Base-by-base conservation (phyloP, 2,797 vertebrate genomes). In the Silurus aristotelis region DNA sequence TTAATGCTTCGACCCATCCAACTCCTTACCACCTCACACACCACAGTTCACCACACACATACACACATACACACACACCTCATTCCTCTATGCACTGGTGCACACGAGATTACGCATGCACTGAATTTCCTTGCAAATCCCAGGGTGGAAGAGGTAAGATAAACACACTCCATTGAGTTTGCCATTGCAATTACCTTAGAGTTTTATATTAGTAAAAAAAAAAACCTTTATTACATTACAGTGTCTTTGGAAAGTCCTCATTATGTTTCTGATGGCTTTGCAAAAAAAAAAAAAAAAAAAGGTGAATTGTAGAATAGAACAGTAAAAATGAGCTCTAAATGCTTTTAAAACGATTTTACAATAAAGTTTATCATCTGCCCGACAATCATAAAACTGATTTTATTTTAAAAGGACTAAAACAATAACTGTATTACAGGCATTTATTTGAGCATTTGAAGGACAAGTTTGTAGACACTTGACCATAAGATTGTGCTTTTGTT, bases 111-210 rank as follows among this genome's bases (percentile, higher is more conserved):
- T 91, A 91, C 91, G 87, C 87, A 80, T 84, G 84, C 90, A 90
- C 88, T 90, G 90, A 91, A 90, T 87, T 91, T 89, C 90, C 83
- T 85, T 64, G 82, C 86, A 92, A 92, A 91, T 90, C 90, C 90
- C 88, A 87, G 85, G 81, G 94, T 96, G 95, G 94, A 93, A 93
- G 94, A 93, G 93, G 92, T 91, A 94, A 96, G 95, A 96, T 96
- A 96, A 96, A 96, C 94, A 96, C 95, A 96, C 94, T 96, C 94
- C 94, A 94, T 92, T 95, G 94, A 94, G 89, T 95, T 95, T 95
- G 92, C 93, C 94, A 93, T 92, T 96, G 93, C 95, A 95, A 96
- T 96, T 96, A 96, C 94, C 95, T 95, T 95, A 93, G 89, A 93
- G 94, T 95, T 95, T 93, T 92, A 92, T 90, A 95, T 94, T 93